These are phyloP conservation scores for Suncus etruscus DNA, from an alignment of 2,113 vertebrate genomes.

Conservation along the genomic window DNA sequence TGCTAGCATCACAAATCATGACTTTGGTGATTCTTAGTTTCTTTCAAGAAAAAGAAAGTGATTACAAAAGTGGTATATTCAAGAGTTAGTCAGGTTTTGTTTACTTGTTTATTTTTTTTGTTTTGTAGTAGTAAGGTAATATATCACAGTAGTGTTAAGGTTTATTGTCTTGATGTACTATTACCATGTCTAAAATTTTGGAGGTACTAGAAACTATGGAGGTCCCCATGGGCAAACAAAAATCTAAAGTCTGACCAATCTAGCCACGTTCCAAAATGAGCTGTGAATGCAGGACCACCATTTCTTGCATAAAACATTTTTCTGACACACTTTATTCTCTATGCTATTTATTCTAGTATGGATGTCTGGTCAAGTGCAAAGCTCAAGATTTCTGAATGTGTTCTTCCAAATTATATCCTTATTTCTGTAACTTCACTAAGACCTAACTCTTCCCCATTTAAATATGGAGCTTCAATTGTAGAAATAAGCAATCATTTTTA, in stretches of 20 bases:
- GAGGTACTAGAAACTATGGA: no score
- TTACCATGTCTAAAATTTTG: no score
- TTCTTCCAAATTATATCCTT: neutral
- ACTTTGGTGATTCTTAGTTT: neutral
- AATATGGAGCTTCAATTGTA: constrained; percentile 76
- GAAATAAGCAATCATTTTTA: constrained; percentile 70
- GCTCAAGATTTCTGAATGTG: neutral
- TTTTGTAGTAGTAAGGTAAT: no score
- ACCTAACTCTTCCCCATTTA: constrained; percentile 63
- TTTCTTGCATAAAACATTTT: neutral
- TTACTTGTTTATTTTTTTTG: no score
- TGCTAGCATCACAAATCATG: neutral
- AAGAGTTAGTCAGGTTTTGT: no score
- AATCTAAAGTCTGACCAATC: neutral
- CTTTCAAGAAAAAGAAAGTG: neutral
- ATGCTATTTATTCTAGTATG: neutral
- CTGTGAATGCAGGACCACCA: neutral
- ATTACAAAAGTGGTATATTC: neutral
- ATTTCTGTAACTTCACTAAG: constrained; percentile 35
- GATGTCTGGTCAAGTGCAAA: neutral
- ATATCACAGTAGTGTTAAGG: no score
- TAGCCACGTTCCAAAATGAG: neutral
- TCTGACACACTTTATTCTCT: neutral
- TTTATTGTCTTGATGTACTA: no score
- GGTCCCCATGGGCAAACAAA: neutral